Conservation (phyloP, 2,797 vertebrate genomes). For the Thamnophis elegans region DNA sequence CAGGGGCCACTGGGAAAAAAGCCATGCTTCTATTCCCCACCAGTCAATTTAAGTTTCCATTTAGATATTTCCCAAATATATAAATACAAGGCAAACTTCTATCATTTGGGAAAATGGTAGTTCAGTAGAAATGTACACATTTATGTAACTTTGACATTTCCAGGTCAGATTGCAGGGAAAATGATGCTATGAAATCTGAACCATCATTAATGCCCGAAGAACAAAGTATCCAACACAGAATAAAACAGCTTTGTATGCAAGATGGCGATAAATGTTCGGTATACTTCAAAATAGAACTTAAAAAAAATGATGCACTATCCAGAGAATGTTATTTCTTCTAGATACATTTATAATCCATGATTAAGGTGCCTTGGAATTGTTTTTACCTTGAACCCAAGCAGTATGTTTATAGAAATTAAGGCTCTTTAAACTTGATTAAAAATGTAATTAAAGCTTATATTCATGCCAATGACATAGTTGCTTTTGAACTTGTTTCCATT, state of each 20-base stretch:
- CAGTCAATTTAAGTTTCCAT: background rate
- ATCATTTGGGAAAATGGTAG: background rate
- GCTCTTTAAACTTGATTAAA: background rate
- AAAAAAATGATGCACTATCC: background rate
- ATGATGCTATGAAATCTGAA: background rate
- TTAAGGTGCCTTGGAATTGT: background rate
- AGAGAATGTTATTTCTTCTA: constrained; percentile 3
- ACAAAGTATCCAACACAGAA: background rate
- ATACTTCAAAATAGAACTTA: background rate
- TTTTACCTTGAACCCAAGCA: background rate
- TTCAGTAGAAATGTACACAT: background rate
- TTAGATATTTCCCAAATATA: background rate
- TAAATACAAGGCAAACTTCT: background rate
- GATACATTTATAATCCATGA: background rate
- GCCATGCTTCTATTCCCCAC: background rate
- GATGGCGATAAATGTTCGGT: background rate
- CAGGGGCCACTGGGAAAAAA: background rate
- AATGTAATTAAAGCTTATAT: background rate
- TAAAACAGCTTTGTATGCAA: background rate
- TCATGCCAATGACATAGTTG: background rate
- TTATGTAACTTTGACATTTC: background rate
- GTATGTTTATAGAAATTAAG: background rate
- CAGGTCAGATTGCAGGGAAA: background rate
- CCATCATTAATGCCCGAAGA: background rate
- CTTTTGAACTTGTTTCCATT: background rate